Base-by-base conservation (phyloP, 2,113 vertebrate species). In the Ovibos moschatus region DNA sequence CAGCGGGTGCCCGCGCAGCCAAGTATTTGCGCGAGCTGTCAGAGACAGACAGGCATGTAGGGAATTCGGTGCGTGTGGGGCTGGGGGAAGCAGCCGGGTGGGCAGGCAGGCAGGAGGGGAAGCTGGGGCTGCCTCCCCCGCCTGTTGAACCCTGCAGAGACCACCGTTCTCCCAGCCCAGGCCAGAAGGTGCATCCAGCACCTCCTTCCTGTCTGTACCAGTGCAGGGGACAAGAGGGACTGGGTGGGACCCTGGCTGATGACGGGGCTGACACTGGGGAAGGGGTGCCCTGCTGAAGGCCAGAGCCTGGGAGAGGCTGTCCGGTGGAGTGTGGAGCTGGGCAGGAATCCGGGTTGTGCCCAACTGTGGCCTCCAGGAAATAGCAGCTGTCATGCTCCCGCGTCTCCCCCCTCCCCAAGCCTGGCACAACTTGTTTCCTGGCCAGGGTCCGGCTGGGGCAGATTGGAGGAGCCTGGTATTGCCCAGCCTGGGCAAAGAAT, bases 21-120 rank as follows among this genome's bases (percentile, higher is more conserved):
- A 98, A 98, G 98, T 98, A 98, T 98, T 97, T 97, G 97, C 55
- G 0, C 25, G 97, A 98, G 98, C 98, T 98, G 98, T 98, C 98
- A 98, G 98, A 98, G 98, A 98, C 98, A 98, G 98, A 98, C 98
- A 98, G 97, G 98, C 98, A 98, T 98, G 98, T 98, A 97, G 98
- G 98, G 98, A 98, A 98, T 98, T 98, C 76, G 91, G 97, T 98
- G 97, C 78, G 81, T 98, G 97, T 95, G 97, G 97, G 98, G 98
- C 95, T 97, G 81, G 96, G 97, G 98, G 96, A 97, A 95, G 97
- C 97, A 98, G 97, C 97, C 94, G 74, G 97, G 90, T 94, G 91
- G 97, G 98, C 88, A 96, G 91, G 97, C 93, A 40, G 58, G 87
- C 27, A 8, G 67, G 91, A 93, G 91, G 85, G 93, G 94, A 87